Evolutionary conservation across 1,140 invertebrate genomes (phyloP), one percentile per base, ranked within the genome.

Genomic region (Caenorhabditis brenneri): DNA sequence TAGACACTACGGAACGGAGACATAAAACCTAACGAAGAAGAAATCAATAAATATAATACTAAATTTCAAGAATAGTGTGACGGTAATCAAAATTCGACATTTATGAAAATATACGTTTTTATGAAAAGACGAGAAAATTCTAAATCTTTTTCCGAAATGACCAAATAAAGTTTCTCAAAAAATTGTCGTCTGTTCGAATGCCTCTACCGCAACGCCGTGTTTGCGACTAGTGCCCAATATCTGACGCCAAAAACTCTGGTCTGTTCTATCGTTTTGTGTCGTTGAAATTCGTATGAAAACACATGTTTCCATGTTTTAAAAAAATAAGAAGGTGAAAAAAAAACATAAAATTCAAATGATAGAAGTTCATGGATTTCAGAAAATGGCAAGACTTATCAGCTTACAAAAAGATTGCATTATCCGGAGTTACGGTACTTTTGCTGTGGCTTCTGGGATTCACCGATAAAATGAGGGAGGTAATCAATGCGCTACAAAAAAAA

Each of bases 401-500:
- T 15, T 74, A 12, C 2, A 39, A 42, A 27, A 74, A 74, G n/a
- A 3, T 42, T 7, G 10, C 15, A 16, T 6, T 74, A 12, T 24
- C 42, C 12, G 36, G 36, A 46, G 10, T 42, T 74, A 42, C 65
- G 7, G 36, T 74, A 10, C 6, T 22, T 74, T 4, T 42, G 9
- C 22, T 42, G 7, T 74, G 65, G 65, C 12, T 46, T 19, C 15
- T 22, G 1, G 65, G 65, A 42, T 1, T 42, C 24, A 2, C 42
- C 6, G 65, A 74, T 24, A 74, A 74, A 46, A 15, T 31, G 9
- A 74, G 65, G 46, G 65, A 74, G 65, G 65, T 74, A 36, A 33
- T 19, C 15, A n/a, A 19, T 51, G 15, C 6, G 0, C 5, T n/a
- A 3, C 6, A n/a, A 6, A 3, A 19, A 19, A n/a, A 1, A n/a